A percentile compares a stretch with the other conserved stretches of the same genome.
phyloP scores from a whole-genome alignment of 2,113 vertebrate genomes.

The Hemichromis elongatus region DNA sequence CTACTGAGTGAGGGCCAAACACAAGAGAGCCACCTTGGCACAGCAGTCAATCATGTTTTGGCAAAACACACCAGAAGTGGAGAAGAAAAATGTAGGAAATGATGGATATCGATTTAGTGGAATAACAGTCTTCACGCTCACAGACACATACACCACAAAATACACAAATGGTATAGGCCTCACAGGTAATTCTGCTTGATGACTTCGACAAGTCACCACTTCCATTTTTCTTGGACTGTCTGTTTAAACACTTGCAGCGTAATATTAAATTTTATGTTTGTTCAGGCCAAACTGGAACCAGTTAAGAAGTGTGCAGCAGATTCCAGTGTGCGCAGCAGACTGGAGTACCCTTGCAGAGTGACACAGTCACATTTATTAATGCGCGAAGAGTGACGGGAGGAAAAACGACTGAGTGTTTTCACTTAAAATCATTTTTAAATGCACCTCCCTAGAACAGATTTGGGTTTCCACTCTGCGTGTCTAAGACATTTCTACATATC shows the following conservation, averaged over 20 bases:
- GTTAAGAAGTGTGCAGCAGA: not conserved
- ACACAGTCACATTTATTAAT: constrained; percentile 6
- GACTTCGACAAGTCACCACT: constrained; percentile 48
- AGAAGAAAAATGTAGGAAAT: constrained; percentile 40
- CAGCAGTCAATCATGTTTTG: constrained; percentile 46
- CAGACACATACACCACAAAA: not conserved
- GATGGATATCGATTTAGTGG: constrained; percentile 54
- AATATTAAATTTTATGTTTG: constrained; percentile 29
- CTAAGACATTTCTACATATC: not conserved
- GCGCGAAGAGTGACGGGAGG: not conserved
- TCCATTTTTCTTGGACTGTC: constrained; percentile 30
- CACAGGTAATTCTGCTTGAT: constrained; percentile 52
- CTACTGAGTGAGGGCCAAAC: constrained; percentile 18
- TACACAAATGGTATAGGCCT: not conserved
- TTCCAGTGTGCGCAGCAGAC: not conserved
- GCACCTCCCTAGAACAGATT: not conserved
- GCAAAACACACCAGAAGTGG: constrained; percentile 12
- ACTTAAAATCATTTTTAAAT: not conserved
- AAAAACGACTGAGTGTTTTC: not conserved
- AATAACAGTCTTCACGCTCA: constrained; percentile 31
- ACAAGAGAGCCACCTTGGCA: not conserved
- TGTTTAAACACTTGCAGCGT: constrained; percentile 40
- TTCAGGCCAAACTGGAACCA: constrained; percentile 14
- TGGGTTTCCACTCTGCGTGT: not conserved
- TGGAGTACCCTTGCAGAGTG: not conserved